Evolutionary conservation across 1,140 invertebrate species (phyloP), one percentile per base, ranked within the genome.

Genomic region (Drosophila auraria): DNA sequence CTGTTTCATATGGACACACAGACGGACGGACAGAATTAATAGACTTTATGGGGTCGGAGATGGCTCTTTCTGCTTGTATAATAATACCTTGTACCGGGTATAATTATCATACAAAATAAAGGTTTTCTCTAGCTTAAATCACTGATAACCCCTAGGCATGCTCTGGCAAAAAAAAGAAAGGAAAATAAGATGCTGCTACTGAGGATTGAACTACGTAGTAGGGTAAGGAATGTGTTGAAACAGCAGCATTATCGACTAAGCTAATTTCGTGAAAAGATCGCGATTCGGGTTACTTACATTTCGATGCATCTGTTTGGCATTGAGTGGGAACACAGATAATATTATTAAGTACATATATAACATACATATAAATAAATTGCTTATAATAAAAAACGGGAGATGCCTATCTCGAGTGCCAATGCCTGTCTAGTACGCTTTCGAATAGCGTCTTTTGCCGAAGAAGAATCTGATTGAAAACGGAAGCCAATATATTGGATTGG

Each of bases 301-400:
- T 89, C 50, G 84, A 89, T 79, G 84, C 84, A 80, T 89, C 84
- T 89, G 84, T 89, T 87, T 81, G 80, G 74, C 84, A 87, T 89
- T 89, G 74, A 78, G 62, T 84, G 74, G 66, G 69, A 87, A 83
- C 83, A 83, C 83, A 84, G 81, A 87, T 76, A 87, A 83, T 62
- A 80, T 56, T 58, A 53, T 40, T 75, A 64, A 45, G 47, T 54
- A 71, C 54, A 44, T 51, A 58, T 47, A 44, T 44, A 53, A 58
- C 42, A 44, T 44, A 53, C 9, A 51, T 15, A 25, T 57, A 57
- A 25, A 56, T 57, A 70, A 36, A 53, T 54, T 63, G 25, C 17
- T 27, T 59, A 59, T 57, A 54, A 27, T 36, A 40, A 20, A 53
- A 30, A 50, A 44, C 14, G 27, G 44, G 25, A 51, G 38, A 72